phyloP scores from a whole-genome alignment of 2,888 invertebrate species.

The Microplitis manilae region DNA sequence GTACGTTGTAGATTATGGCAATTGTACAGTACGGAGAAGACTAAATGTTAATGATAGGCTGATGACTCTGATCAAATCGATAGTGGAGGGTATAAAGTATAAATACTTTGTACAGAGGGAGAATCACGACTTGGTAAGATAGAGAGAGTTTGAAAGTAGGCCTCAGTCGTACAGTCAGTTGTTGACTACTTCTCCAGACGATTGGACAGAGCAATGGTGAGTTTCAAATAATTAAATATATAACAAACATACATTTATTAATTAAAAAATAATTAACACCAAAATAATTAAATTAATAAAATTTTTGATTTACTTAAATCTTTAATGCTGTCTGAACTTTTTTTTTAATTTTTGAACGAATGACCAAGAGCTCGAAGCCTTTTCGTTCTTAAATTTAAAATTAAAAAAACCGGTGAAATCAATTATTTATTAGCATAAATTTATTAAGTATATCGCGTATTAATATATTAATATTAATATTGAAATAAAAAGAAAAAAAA shows the following conservation, averaged over 20 bases:
- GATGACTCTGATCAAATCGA: neutral
- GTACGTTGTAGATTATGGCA: too few relatives aligned
- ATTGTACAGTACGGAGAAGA: neutral
- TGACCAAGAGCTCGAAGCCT: neutral
- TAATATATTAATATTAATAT: too few relatives aligned
- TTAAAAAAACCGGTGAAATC: neutral
- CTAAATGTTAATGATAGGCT: neutral
- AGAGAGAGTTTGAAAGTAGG: conserved; percentile 71
- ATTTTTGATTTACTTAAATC: too few relatives aligned
- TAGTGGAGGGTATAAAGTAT: conserved; percentile 46
- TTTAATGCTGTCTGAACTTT: too few relatives aligned
- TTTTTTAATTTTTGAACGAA: neutral
- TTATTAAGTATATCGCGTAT: too few relatives aligned
- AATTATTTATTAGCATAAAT: neutral
- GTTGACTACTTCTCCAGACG: conserved; percentile 67
- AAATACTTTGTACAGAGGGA: conserved; percentile 52
- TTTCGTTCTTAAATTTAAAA: conserved; percentile 1
- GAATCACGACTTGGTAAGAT: conserved; percentile 56
- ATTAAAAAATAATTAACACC: too few relatives aligned
- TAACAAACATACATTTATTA: too few relatives aligned
- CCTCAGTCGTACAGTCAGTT: conserved; percentile 67
- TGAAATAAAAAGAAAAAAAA: neutral
- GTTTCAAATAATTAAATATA: conserved; percentile 44
- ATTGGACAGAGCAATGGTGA: conserved; percentile 68
- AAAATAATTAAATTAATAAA: too few relatives aligned